A percentile compares a stretch with the other conserved stretches of the same genome.
phyloP scores from a whole-genome alignment of 2,797 vertebrate species.

The Cossypha dichroa region DNA sequence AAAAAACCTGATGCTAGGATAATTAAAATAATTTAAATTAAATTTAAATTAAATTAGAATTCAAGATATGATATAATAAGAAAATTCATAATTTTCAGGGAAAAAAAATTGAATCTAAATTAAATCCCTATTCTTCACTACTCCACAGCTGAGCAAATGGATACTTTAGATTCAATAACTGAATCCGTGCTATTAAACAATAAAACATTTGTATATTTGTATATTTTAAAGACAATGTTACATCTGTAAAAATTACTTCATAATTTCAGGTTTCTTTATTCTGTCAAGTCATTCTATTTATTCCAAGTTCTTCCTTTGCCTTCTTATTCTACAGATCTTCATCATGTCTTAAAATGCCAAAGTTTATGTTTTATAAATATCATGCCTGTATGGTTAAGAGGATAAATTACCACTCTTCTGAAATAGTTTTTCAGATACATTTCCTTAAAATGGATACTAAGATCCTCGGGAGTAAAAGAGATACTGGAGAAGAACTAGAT shows the following conservation, averaged over 20 bases:
- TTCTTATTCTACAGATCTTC: background rate
- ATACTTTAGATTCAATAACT: background rate
- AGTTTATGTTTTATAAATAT: background rate
- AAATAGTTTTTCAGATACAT: background rate
- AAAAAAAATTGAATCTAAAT: background rate
- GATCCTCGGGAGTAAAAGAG: background rate
- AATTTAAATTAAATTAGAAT: background rate
- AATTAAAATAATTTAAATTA: background rate
- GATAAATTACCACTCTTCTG: background rate
- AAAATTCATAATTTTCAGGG: background rate
- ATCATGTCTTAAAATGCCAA: background rate
- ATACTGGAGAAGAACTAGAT: background rate
- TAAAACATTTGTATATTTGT: background rate
- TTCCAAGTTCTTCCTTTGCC: slow-evolving; percentile 1
- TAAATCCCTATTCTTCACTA: background rate
- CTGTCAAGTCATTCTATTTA: background rate
- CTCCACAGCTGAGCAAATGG: background rate
- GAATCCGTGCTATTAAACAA: background rate
- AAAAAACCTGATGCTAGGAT: background rate
- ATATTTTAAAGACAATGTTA: background rate
- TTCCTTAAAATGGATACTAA: slow-evolving; percentile 6
- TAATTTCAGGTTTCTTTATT: slow-evolving; percentile 22
- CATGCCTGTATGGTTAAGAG: background rate
- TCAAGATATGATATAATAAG: background rate
- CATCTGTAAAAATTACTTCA: background rate